Evolutionary conservation across 1,140 invertebrate species (phyloP), one percentile per base, ranked within the genome.

Genomic region (Rhysida immarginata): DNA sequence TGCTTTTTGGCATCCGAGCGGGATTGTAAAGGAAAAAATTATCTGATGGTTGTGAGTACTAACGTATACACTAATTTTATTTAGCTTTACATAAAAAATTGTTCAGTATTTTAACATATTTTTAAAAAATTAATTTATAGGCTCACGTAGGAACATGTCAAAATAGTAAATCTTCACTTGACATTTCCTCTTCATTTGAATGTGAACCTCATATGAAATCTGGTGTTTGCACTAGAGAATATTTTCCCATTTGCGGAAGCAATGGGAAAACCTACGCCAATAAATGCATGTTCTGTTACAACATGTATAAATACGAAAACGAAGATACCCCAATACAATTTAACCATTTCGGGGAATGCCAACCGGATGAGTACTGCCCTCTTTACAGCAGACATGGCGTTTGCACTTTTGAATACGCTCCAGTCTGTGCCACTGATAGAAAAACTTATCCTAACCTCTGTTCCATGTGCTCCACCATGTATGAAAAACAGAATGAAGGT

Each of bases 381-480:
- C 44, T 20, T 8, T 5, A 20, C 44, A 46, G 44, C 8, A 46
- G 20, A 46, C 5, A 16, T 46, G 44, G 44, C 8, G 78, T 81
- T 26, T 91, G 87, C 65, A 74, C 79, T n/a, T 69, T 81, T 44
- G 85, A 87, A 65, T 83, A 87, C 64, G 76, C 79, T 66, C 83
- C 84, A 26, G 76, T 87, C 2, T 87, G 84, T 63, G 83, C 81
- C 2, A 69, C 75, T 1, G 77, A 87, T 59, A 68, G 69, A 2
- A 66, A 75, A 8, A 74, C 75, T 0, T 86, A 85, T 60, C 59
- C 62, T 1, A 85, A 85, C 65, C 65, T 69, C n/a, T 77, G 77
- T 21, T 13, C 24, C 3, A 26, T 51, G 24, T 51, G 49, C 24
- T 3, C 26, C 58, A 83, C 87, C 66, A 80, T 81, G 24, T 87